phyloP scores from a whole-genome alignment of 37 sponge, comb jelly and placozoan genomes.

The Petrosia ficiformis region DNA sequence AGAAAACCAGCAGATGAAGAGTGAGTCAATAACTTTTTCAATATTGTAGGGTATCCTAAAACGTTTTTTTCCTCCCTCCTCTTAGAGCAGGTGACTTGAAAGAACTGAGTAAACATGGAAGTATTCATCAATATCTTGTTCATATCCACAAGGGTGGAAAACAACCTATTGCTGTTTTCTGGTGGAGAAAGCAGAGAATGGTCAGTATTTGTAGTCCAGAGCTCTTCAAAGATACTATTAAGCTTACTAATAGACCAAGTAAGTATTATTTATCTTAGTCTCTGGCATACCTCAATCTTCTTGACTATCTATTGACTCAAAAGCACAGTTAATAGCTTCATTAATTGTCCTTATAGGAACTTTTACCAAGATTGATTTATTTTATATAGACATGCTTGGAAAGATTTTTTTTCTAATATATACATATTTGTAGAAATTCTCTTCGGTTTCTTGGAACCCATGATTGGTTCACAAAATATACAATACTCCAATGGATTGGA shows the following conservation, averaged over 20 bases:
- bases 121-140: slow-evolving; percentile 80
- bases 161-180: slow-evolving; percentile 75
- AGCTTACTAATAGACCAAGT: slow-evolving; percentile 79
- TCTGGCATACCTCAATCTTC: too few species aligned
- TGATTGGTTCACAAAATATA: slow-evolving; percentile 19
- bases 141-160: slow-evolving; percentile 68
- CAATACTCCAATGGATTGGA: slow-evolving; percentile 29
- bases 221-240: slow-evolving; percentile 55
- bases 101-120: slow-evolving; percentile 63
- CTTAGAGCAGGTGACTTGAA: slow-evolving; percentile 30
- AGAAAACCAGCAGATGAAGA: slow-evolving; percentile 20
- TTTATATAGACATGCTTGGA: too few species aligned
- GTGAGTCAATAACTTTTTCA: too few species aligned
- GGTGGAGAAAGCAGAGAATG: slow-evolving; percentile 57
- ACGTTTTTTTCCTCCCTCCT: too few species aligned
- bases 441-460: slow-evolving; percentile 21
- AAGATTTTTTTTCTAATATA: too few species aligned
- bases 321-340: too few species aligned
- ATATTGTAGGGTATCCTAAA: too few species aligned
- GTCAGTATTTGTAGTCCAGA: slow-evolving; percentile 85
- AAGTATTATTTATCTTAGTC: too few species aligned
- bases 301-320: too few species aligned
- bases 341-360: too few species aligned
- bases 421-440: background rate
- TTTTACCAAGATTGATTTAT: too few species aligned